Conservation (phyloP, 1,140 invertebrate species). For the Oppia nitens region DNA sequence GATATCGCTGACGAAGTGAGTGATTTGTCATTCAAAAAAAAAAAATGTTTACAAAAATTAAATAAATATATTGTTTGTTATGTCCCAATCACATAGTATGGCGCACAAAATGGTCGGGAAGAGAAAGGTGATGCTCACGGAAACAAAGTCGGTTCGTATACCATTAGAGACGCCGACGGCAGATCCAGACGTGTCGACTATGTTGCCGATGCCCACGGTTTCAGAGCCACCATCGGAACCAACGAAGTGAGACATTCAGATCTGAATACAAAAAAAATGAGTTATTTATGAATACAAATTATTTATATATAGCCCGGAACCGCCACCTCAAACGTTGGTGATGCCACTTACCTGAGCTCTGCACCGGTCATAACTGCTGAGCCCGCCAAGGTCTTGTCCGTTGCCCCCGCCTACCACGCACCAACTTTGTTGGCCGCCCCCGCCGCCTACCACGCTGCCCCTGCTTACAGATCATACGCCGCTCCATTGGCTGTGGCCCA, state of each 20-base stretch:
- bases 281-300: not conserved
- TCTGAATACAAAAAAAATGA: not conserved
- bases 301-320: slow-evolving; percentile 1
- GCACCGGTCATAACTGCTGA: slow-evolving; percentile 16
- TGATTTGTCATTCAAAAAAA: slow-evolving; percentile 6
- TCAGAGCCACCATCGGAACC: slow-evolving; percentile 12
- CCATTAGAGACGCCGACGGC: slow-evolving; percentile 18
- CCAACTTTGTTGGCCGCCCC: not conserved
- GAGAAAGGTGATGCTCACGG: slow-evolving; percentile 7
- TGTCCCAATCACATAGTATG: slow-evolving; percentile 20
- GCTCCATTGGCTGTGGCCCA: not conserved
- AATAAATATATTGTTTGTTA: slow-evolving; percentile 18
- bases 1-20: slow-evolving; percentile 8
- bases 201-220: slow-evolving; percentile 19
- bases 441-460: not conserved
- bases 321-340: not conserved
- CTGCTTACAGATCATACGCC: not conserved
- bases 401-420: not conserved
- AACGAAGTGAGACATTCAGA: no score
- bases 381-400: not conserved
- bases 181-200: slow-evolving; percentile 2
- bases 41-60: slow-evolving; percentile 20
- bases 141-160: slow-evolving; percentile 18
- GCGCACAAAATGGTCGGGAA: slow-evolving; percentile 20
- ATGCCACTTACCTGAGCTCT: slow-evolving; percentile 1